A percentile compares a stretch with the other conserved stretches of the same genome.
Evolutionary conservation across 2,888 invertebrate genomes (phyloP).

Genomic region (Cacoxenus indagator): DNA sequence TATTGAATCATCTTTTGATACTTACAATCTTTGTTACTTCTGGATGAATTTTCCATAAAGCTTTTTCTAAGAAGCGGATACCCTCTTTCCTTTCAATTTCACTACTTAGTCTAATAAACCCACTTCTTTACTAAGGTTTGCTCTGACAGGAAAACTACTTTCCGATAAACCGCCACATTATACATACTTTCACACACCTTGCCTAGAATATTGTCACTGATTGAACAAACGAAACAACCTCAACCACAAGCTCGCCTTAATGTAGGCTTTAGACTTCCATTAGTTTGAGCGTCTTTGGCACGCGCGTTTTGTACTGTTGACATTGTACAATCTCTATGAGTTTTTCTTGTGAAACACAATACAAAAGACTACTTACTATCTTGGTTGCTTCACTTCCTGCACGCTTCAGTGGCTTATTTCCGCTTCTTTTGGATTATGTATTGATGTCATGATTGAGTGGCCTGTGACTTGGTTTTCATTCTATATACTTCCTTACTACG

Average conservation of each 20-base stretch:
- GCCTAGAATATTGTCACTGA: too few relatives aligned
- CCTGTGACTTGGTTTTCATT: background rate
- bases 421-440: background rate
- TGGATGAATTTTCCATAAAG: too few relatives aligned
- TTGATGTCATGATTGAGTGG: background rate
- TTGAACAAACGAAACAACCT: background rate
- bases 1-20: too few relatives aligned
- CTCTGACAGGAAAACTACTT: too few relatives aligned
- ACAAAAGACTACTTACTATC: constrained; percentile 7
- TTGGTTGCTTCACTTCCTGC: constrained; percentile 12
- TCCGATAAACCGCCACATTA: too few relatives aligned
- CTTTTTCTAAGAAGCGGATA: too few relatives aligned
- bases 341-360: constrained; percentile 1
- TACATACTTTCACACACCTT: too few relatives aligned
- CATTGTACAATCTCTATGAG: background rate
- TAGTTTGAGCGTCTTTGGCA: background rate
- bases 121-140: too few relatives aligned
- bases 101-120: too few relatives aligned
- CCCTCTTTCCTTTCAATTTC: too few relatives aligned
- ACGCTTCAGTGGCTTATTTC: background rate
- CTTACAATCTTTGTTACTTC: too few relatives aligned
- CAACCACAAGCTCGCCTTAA: background rate
- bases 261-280: background rate
- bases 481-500: background rate
- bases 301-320: background rate